Evolutionary conservation across 2,797 vertebrate genomes (phyloP).

Genomic region (Poecilia wingei): DNA sequence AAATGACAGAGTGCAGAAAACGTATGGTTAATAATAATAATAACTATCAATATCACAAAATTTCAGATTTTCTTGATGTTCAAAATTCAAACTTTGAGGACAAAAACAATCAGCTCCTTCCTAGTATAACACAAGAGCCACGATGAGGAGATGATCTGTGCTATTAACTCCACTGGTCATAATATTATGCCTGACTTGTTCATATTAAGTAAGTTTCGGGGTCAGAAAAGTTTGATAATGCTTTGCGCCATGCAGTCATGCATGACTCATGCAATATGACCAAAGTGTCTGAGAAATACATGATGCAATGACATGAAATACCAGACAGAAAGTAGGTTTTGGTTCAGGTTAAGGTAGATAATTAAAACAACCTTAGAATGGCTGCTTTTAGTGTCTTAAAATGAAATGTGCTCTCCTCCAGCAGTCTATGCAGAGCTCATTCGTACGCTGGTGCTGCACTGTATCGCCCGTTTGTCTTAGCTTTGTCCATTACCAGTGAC

Average conservation of each 20-base stretch:
- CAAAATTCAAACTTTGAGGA: not conserved
- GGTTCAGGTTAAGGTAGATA: constrained; percentile 22
- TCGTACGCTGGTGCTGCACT: not conserved
- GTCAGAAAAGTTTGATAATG: constrained; percentile 3
- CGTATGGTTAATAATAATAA: not conserved
- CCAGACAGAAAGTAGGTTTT: constrained; percentile 8
- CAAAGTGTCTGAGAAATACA: constrained; percentile 26
- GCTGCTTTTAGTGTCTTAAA: constrained; percentile 6
- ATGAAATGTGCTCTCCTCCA: not conserved
- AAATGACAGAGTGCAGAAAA: not conserved
- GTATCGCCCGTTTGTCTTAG: constrained; percentile 30
- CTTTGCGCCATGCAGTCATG: constrained; percentile 10
- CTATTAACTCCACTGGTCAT: not conserved
- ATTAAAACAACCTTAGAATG: constrained; percentile 17
- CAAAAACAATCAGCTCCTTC: not conserved
- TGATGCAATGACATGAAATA: constrained; percentile 53
- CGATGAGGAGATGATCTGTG: not conserved
- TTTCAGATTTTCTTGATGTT: not conserved
- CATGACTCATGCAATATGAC: constrained; percentile 39
- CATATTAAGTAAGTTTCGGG: not conserved
- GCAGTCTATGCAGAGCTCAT: not conserved
- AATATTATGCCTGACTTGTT: not conserved
- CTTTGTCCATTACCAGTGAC: constrained; percentile 46
- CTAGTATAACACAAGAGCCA: not conserved
- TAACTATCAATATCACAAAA: not conserved